Evolutionary conservation across 2,113 vertebrate genomes (phyloP), one percentile per base, ranked within the genome.

Genomic region (Columbina picui): DNA sequence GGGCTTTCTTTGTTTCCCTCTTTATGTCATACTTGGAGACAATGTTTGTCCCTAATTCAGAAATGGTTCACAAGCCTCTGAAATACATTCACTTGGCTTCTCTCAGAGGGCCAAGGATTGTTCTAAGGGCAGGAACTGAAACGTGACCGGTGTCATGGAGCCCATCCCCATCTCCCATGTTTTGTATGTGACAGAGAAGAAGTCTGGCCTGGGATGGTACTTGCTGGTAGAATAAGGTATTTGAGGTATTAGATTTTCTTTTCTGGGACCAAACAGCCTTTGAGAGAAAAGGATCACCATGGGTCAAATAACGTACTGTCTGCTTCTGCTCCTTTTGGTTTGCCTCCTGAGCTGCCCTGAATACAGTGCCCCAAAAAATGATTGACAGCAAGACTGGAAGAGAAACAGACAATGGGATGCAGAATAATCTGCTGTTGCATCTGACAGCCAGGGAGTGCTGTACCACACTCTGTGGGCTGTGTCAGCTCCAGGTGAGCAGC

Each of bases 391-490:
- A 53, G 12, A 11, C 71, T 87, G 38, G 26, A 47, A 12, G 23
- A 26, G 14, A 80, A 75, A 23, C 7, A 68, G 32, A 30, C 12
- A 47, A 47, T 3, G 15, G 25, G 63, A 78, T 76, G 56, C 69
- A 55, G 55, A 41, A 36, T 11, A 90, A 18, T 9, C 38, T 68
- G 32, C 38, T 88, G 64, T 32, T 32, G 4, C 9, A 26, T 13
- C 29, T 88, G 76, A 25, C 41, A 47, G 10, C 12, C 50, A 65
- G 36, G 57, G 32, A 68, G n/a, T 6, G 56, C 63, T 79, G 45
- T 1, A 5, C 59, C 70, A 43, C 0, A 2, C 56, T 87, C 74
- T 25, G 20, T 0, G 0, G 65, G 74, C 53, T 75, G 29, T 17
- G 34, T 69, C 70, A 39, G 49, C 67, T 93, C 82, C 25, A 6